Conservation (phyloP, 1,140 invertebrate species). For the Trichonephila inaurata region DNA sequence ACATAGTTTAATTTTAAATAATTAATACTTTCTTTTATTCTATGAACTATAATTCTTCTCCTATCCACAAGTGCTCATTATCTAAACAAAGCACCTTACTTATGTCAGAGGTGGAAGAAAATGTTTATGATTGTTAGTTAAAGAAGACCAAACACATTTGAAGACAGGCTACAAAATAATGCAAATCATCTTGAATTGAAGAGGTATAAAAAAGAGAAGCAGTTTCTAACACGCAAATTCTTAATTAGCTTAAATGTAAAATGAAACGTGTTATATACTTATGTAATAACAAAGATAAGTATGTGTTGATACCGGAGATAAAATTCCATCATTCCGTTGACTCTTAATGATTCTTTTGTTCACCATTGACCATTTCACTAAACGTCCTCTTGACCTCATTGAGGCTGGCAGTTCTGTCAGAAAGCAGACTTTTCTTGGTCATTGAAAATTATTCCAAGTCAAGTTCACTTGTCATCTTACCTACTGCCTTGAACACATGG, state of each 20-base stretch:
- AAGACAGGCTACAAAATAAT: not conserved
- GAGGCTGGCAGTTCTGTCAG: not conserved
- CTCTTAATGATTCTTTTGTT: not conserved
- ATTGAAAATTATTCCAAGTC: not conserved
- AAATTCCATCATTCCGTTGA: not conserved
- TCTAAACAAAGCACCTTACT: too few species aligned
- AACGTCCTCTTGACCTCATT: not conserved
- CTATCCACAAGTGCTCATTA: too few species aligned
- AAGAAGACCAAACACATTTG: not conserved
- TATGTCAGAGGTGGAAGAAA: not conserved
- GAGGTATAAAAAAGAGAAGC: not conserved
- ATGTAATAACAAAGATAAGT: not conserved
- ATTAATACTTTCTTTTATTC: too few species aligned
- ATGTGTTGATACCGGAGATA: constrained; percentile 1
- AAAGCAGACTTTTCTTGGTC: not conserved
- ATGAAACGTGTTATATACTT: not conserved
- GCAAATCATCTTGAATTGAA: not conserved
- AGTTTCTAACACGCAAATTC: not conserved
- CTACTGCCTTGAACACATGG: not conserved
- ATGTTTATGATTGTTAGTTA: not conserved
- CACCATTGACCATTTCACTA: not conserved
- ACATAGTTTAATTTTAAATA: too few species aligned
- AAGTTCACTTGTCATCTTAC: constrained; percentile 6
- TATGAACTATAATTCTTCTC: too few species aligned
- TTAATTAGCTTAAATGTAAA: not conserved